Conservation (phyloP, 2,888 invertebrate genomes). For the Lasioglossum lativentre region DNA sequence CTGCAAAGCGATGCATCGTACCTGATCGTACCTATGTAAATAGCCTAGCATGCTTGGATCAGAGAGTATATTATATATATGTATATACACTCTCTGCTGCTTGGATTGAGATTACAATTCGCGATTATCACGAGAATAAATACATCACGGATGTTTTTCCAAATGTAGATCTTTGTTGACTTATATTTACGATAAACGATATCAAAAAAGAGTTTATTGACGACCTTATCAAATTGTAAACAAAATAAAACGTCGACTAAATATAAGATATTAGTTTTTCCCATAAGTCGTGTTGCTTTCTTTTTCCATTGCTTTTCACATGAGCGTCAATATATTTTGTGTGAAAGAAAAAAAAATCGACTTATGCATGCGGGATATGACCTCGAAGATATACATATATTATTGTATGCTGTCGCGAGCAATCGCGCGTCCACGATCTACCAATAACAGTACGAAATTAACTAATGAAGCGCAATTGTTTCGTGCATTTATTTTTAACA, state of each 20-base stretch:
- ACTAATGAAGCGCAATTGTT: background rate
- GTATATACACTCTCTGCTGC: too few relatives aligned
- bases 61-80: too few relatives aligned
- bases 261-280: background rate
- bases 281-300: background rate
- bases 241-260: background rate
- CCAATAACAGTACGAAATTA: background rate
- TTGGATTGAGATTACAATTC: background rate
- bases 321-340: background rate
- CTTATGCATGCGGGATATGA: background rate
- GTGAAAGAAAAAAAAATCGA: background rate
- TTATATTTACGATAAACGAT: background rate
- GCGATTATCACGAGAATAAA: background rate
- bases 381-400: background rate
- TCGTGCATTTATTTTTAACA: background rate
- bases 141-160: background rate
- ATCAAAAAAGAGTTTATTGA: background rate
- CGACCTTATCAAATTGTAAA: background rate
- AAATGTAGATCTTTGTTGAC: background rate
- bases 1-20: slow-evolving; percentile 4
- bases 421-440: background rate
- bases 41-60: background rate
- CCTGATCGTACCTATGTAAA: background rate
- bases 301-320: background rate
- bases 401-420: background rate